These are phyloP conservation scores for Characodon lateralis DNA, from an alignment of 2,797 vertebrate species.

Conservation along the genomic window DNA sequence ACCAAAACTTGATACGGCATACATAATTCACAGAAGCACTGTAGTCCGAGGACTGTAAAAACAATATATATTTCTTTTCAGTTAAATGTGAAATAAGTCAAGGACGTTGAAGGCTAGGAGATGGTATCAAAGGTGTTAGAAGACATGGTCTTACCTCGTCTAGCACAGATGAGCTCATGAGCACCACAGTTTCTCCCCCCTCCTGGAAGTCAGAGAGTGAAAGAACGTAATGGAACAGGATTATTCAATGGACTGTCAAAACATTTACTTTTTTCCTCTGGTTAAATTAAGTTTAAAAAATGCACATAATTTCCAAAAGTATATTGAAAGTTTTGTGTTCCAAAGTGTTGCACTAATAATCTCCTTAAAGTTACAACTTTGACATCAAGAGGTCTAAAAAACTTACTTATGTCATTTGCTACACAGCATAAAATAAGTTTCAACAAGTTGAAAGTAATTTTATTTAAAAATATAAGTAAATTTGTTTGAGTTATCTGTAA, in stretches of 20 bases:
- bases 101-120: neutral
- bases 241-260: conserved; percentile 2
- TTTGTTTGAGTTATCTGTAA: no score
- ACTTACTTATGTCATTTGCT: neutral
- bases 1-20: conserved; percentile 75
- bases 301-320: neutral
- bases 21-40: conserved; percentile 70
- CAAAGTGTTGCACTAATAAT: neutral
- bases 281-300: neutral
- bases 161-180: conserved; percentile 96
- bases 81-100: conserved; percentile 1
- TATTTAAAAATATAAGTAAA: neutral
- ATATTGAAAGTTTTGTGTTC: neutral
- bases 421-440: neutral
- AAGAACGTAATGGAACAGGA: conserved; percentile 5
- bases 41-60: conserved; percentile 36
- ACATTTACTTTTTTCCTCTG: conserved; percentile 29
- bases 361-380: neutral
- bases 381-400: neutral
- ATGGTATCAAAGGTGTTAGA: neutral
- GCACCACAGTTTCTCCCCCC: conserved; percentile 95
- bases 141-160: conserved; percentile 86
- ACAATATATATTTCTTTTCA: conserved; percentile 2
- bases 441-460: neutral
- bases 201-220: conserved; percentile 77